phyloP scores from a whole-genome alignment of 1,140 invertebrate genomes.

The Drosophila ercepeae region DNA sequence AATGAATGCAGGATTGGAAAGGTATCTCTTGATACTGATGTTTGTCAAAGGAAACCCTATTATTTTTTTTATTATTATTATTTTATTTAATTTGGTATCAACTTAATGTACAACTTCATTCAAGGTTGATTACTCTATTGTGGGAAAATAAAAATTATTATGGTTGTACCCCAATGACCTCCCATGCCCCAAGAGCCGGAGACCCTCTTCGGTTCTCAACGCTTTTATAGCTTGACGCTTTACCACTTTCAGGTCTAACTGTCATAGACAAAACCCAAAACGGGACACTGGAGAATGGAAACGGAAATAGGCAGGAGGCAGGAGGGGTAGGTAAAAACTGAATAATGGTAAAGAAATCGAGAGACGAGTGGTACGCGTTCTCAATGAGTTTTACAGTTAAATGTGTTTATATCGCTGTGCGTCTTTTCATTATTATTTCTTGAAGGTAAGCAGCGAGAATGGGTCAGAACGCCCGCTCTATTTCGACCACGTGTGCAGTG shows the following conservation, averaged over 20 bases:
- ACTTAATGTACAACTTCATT: neutral
- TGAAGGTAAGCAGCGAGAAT: conserved; percentile 19
- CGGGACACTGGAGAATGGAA: neutral
- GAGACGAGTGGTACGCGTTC: conserved; percentile 45
- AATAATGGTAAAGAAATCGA: conserved; percentile 26
- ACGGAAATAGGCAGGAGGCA: conserved; percentile 17
- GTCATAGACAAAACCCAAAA: conserved; percentile 22
- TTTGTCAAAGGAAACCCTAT: too few relatives aligned
- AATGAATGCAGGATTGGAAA: conserved; percentile 1
- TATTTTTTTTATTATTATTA: too few relatives aligned
- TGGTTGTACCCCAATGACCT: neutral
- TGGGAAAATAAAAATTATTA: neutral
- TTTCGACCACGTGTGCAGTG: conserved; percentile 36
- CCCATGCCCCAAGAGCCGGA: neutral
- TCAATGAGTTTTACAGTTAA: conserved; percentile 61
- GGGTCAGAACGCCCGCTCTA: conserved; percentile 37
- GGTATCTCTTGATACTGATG: neutral
- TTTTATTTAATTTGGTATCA: neutral
- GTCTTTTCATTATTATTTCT: conserved; percentile 18
- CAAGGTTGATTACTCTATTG: neutral
- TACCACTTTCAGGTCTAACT: conserved; percentile 32
- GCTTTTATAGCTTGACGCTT: conserved; percentile 34
- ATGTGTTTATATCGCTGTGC: conserved; percentile 43
- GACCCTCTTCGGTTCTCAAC: conserved; percentile 9
- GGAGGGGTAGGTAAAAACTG: conserved; percentile 2